Evolutionary conservation across 1,140 invertebrate genomes (phyloP), one percentile per base, ranked within the genome.

Genomic region (Trinorchestia longiramus): DNA sequence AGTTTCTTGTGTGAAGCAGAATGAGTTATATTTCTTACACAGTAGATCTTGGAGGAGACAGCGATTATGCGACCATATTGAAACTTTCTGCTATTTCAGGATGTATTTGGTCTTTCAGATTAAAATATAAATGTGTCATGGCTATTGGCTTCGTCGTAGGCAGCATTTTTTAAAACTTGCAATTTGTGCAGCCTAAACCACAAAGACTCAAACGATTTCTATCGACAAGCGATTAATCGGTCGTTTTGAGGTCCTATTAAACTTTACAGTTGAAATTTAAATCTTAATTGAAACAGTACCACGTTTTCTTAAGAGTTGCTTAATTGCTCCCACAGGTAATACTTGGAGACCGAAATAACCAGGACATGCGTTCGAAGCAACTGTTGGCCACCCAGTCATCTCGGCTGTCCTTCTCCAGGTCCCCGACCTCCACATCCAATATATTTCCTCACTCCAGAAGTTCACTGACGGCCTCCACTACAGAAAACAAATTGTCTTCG

Each of bases 401-500:
- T 17, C 92, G 44, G 0, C 43, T 43, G 43, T 43, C 92, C 8
- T 94, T 45, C 92, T 45, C 92, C 8, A 6, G 40, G 6, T 45
- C 92, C 36, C 92, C 92, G 40, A 94, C 92, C 11, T 45, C 92
- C 43, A 23, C 92, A n/a, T 94, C 92, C 43, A 94, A 40, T 40
- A 47, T 94, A 44, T 94, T 94, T 43, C 92, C 43, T 28, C 92
- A 11, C 92, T 45, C 43, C 40, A 94, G 92, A 94, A 94, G 44
- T 40, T 3, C 92, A 40, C 36, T 94, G 44, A 45, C 44, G 8
- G 40, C 43, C 40, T 94, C 92, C 44, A 47, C 92, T 23, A 43
- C 92, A 6, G 92, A 94, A 40, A 94, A 43, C 92, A 94, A 94
- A 94, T 94, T 94, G 92, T 94, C 92, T 47, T 94, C 92, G 44